These are phyloP conservation scores for Atherix ibis DNA, from an alignment of 2,888 invertebrate genomes.

Conservation along the genomic window DNA sequence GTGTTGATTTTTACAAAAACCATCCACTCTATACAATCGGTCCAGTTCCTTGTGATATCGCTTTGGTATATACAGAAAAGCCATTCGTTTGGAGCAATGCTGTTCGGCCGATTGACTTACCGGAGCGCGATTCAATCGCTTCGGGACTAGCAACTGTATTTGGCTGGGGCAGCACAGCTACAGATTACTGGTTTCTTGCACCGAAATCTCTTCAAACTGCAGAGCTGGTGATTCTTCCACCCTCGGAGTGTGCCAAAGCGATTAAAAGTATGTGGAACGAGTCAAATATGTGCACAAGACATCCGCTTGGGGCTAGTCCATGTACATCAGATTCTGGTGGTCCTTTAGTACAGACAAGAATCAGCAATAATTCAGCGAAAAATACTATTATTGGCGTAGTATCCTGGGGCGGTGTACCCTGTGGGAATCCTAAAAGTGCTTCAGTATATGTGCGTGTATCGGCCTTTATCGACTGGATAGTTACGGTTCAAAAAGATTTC, in stretches of 20 bases:
- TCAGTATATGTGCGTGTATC: conserved; percentile 36
- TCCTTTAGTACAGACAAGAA: conserved; percentile 24
- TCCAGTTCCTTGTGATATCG: conserved; percentile 27
- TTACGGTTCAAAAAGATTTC: conserved; percentile 7
- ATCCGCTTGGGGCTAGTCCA: conserved; percentile 21
- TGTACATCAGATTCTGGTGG: conserved; percentile 30
- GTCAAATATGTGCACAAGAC: conserved; percentile 7
- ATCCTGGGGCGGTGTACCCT: conserved; percentile 36
- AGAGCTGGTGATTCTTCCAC: conserved; percentile 24
- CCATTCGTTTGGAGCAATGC: conserved; percentile 21
- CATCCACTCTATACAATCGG: conserved; percentile 27
- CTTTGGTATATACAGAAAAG: conserved; percentile 23
- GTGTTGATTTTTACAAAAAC: conserved; percentile 22
- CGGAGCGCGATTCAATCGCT: conserved; percentile 19
- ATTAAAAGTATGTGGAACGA: conserved; percentile 17
- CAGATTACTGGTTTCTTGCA: conserved; percentile 23
- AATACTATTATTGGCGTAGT: conserved; percentile 33
- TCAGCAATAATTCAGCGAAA: neutral
- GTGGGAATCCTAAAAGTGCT: conserved; percentile 30
- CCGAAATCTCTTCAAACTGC: conserved; percentile 24
- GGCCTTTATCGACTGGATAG: conserved; percentile 32
- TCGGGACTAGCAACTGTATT: conserved; percentile 25
- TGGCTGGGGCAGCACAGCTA: conserved; percentile 29
- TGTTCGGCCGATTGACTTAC: conserved; percentile 23
- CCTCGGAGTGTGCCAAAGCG: conserved; percentile 21